Evolutionary conservation across 2,113 vertebrate genomes (phyloP), one percentile per base, ranked within the genome.

Genomic region (Ploceus nigricollis): DNA sequence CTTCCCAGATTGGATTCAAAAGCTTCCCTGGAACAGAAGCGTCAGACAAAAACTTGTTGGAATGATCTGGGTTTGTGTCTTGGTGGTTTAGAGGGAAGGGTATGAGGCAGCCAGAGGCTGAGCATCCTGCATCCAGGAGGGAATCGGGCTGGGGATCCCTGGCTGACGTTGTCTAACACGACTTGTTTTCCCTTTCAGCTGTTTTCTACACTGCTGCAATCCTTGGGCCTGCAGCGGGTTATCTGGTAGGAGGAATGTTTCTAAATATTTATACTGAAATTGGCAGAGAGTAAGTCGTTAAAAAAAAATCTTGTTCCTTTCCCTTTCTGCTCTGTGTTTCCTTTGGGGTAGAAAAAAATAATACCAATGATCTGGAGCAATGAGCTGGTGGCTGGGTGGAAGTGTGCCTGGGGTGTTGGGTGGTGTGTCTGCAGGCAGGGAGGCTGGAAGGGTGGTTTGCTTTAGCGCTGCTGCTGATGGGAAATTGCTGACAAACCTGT

Each of bases 191-290:
- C 77, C 79, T 95, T 93, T 15, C 94, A 99, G 99, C 98, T 66
- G 97, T 98, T 97, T 99, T 99, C 97, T 99, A 99, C 97, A 99
- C 99, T 1, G 99, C 99, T 23, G 99, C 99, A 95, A 99, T 99
- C 96, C 96, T 99, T 44, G 99, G 99, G 42, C 99, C 99, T 5
- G 99, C 99, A 6, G 99, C 98, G 8, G 99, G 99, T 82, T 99
- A 99, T 98, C 98, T 99, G 97, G 96, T 99, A 53, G 99, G 99
- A 83, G 99, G 99, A 56, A 96, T 98, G 96, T 99, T 99, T 98
- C 99, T 99, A 94, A 99, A 98, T 91, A 97, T 99, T 51, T 99
- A 98, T 97, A 99, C 99, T 1, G 99, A 99, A 85, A 95, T 98
- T 85, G 96, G 98, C 87, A 97, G 89, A 89, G 97, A 58, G 99